Evolutionary conservation across 1,140 invertebrate species (phyloP).

Genomic region (Neodiprion fabricii): DNA sequence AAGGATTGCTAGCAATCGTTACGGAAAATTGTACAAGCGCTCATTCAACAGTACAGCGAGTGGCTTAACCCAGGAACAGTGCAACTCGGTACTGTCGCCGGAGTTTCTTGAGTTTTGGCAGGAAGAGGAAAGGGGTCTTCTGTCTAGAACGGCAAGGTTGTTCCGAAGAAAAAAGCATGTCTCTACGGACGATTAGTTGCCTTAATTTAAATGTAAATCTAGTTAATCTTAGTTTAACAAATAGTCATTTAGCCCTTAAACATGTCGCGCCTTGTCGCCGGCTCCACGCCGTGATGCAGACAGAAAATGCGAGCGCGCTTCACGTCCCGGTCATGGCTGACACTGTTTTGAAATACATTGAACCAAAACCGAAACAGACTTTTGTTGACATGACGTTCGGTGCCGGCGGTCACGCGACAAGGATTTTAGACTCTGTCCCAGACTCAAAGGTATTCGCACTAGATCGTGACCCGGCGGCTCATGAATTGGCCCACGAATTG

Average conservation of each 20-base stretch:
- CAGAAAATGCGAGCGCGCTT: constrained; percentile 35
- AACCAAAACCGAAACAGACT: constrained; percentile 66
- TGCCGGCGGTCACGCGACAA: constrained; percentile 84
- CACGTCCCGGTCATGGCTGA: constrained; percentile 77
- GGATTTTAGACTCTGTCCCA: constrained; percentile 65
- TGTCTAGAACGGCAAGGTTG: constrained; percentile 49
- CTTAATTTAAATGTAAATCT: constrained; percentile 10
- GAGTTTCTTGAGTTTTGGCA: constrained; percentile 72
- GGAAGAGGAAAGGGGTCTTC: constrained; percentile 64
- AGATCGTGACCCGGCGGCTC: constrained; percentile 86
- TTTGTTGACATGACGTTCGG: constrained; percentile 95
- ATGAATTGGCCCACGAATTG: constrained; percentile 71
- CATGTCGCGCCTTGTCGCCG: not conserved
- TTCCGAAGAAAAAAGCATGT: constrained; percentile 47
- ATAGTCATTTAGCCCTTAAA: not conserved
- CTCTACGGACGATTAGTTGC: constrained; percentile 44
- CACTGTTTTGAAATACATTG: constrained; percentile 73
- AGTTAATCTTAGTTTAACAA: not conserved
- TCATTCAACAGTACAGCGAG: constrained; percentile 67
- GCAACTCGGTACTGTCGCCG: constrained; percentile 72
- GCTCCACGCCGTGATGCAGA: constrained; percentile 18
- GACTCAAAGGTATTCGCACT: constrained; percentile 76
- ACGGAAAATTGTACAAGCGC: constrained; percentile 71
- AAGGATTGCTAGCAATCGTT: constrained; percentile 72
- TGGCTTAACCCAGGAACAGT: constrained; percentile 74